phyloP scores from a whole-genome alignment of 1,140 invertebrate species.

The Drosophila kepulauana region DNA sequence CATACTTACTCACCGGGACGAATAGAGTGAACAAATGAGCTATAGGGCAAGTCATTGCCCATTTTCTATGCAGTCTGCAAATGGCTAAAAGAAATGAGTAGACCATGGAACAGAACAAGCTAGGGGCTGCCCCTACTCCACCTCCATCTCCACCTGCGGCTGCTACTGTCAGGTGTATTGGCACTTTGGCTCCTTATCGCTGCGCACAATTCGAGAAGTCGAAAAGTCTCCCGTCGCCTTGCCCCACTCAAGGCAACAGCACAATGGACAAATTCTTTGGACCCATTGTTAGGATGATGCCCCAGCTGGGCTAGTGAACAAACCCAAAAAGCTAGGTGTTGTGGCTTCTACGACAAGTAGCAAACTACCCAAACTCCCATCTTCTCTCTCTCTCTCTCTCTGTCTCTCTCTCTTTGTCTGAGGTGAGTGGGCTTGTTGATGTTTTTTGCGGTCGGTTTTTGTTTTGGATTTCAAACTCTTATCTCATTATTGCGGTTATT shows the following conservation, averaged over 20 bases:
- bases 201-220: conserved; percentile 61
- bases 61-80: conserved; percentile 53
- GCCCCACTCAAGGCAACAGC: background rate
- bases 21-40: conserved; percentile 36
- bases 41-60: conserved; percentile 45
- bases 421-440: background rate
- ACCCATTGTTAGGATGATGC: conserved; percentile 48
- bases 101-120: conserved; percentile 31
- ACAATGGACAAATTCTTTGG: conserved; percentile 58
- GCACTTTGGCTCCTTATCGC: conserved; percentile 75
- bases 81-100: conserved; percentile 46
- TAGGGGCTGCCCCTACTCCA: conserved; percentile 10
- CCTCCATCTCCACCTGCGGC: background rate
- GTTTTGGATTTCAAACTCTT: conserved; percentile 35
- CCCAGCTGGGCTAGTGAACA: background rate
- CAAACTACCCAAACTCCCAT: conserved; percentile 30
- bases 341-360: conserved; percentile 24
- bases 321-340: conserved; percentile 19
- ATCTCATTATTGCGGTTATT: conserved; percentile 50
- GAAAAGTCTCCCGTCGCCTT: conserved; percentile 54
- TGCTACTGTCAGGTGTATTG: conserved; percentile 54
- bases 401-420: conserved; percentile 1
- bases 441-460: conserved; percentile 14
- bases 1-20: background rate
- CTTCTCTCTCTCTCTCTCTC: background rate